Percentiles rank a stretch among this genome's conserved stretches.
These are phyloP conservation scores for Coptodon bakossiorum DNA, from an alignment of 2,113 vertebrate genomes.

Conservation along the genomic window DNA sequence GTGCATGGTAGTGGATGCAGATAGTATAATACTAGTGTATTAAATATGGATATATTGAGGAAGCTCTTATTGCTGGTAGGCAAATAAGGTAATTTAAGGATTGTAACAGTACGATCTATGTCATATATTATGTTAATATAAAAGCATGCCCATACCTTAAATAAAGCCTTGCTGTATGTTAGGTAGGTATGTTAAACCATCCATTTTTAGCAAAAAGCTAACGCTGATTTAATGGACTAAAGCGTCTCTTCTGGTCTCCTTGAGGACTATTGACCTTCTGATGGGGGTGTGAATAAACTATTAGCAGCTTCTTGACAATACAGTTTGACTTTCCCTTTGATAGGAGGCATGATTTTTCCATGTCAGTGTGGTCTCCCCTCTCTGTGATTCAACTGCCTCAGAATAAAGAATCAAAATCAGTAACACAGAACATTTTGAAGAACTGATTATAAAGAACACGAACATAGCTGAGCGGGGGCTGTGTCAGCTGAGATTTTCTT, in stretches of 20 bases:
- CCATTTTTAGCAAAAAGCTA: background rate
- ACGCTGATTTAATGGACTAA: background rate
- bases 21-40: background rate
- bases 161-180: background rate
- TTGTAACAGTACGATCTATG: fast-evolving
- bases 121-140: background rate
- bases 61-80: fast-evolving
- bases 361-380: fast-evolving
- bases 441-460: background rate
- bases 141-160: fast-evolving
- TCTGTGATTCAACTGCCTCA: fast-evolving
- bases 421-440: background rate
- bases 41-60: background rate
- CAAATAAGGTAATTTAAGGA: background rate
- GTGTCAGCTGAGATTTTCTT: background rate
- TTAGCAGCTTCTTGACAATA: background rate
- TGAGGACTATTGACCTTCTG: background rate
- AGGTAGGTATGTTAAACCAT: background rate
- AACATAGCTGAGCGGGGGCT: fast-evolving
- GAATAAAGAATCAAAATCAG: background rate
- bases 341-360: background rate
- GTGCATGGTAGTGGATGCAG: fast-evolving
- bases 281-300: background rate
- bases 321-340: background rate
- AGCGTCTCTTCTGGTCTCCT: background rate